These are phyloP conservation scores for Xylocampa areola DNA, from an alignment of 2,888 invertebrate genomes.

Conservation along the genomic window DNA sequence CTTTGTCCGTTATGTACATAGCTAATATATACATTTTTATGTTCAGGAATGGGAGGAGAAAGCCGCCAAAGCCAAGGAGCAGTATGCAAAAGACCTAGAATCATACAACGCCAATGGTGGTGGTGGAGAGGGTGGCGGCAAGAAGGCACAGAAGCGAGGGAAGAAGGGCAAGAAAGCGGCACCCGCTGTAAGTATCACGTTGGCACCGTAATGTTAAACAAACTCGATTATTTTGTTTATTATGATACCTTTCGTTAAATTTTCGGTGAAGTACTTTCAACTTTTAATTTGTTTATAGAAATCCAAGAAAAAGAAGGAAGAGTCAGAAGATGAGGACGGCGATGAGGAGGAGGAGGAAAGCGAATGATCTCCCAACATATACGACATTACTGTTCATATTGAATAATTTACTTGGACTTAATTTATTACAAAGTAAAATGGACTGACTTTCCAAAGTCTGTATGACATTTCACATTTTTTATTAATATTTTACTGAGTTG, in stretches of 20 bases:
- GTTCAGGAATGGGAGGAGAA: slow-evolving; percentile 97
- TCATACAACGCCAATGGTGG: slow-evolving; percentile 96
- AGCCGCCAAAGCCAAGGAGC: slow-evolving; percentile 96
- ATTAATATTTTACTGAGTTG: slow-evolving; percentile 56
- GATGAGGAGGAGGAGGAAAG: slow-evolving; percentile 91
- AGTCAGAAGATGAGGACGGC: slow-evolving; percentile 91
- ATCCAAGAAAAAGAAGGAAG: slow-evolving; percentile 91
- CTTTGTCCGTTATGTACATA: slow-evolving; percentile 27
- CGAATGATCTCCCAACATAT: slow-evolving; percentile 89
- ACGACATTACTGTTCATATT: slow-evolving; percentile 87
- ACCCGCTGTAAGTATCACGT: slow-evolving; percentile 77
- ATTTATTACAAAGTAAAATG: slow-evolving; percentile 89
- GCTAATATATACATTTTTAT: slow-evolving; percentile 25
- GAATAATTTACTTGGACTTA: slow-evolving; percentile 90
- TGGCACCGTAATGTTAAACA: not conserved
- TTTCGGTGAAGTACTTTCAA: slow-evolving; percentile 17
- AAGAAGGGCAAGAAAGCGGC: slow-evolving; percentile 87
- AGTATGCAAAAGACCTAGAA: slow-evolving; percentile 96
- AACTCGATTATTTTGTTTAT: not conserved
- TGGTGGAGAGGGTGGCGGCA: slow-evolving; percentile 87
- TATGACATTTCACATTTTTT: slow-evolving; percentile 65
- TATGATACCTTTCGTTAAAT: not conserved
- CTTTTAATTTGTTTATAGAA: slow-evolving; percentile 66
- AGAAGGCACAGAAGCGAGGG: slow-evolving; percentile 90
- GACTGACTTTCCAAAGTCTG: slow-evolving; percentile 89